Percentiles rank a stretch among this genome's conserved stretches.
These are phyloP conservation scores for Noctua fimbriata DNA, from an alignment of 2,888 invertebrate genomes.

Conservation along the genomic window DNA sequence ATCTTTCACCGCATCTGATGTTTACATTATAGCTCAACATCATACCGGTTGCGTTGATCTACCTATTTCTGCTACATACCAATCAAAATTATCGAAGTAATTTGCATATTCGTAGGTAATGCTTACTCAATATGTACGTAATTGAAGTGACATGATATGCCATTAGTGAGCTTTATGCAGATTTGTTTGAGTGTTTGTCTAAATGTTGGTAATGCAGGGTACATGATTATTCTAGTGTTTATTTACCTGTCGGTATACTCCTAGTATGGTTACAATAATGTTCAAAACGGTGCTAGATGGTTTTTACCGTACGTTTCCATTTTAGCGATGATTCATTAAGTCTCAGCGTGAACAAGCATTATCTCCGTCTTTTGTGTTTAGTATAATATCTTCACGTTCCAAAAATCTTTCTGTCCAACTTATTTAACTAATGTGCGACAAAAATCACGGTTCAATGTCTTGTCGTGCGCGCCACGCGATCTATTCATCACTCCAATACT, in stretches of 20 bases:
- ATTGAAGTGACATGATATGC: constrained; percentile 59
- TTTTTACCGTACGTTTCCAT: constrained; percentile 35
- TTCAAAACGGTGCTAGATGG: constrained; percentile 4
- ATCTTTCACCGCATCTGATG: constrained; percentile 68
- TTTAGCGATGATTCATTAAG: constrained; percentile 52
- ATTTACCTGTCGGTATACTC: neutral
- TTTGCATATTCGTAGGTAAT: constrained; percentile 59
- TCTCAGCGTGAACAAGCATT: constrained; percentile 60
- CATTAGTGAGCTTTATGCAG: constrained; percentile 64
- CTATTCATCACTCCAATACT: constrained; percentile 81
- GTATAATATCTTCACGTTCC: constrained; percentile 67
- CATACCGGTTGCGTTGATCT: constrained; percentile 58
- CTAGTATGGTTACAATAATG: neutral
- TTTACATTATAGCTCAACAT: constrained; percentile 68
- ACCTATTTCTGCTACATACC: constrained; percentile 58
- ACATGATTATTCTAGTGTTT: constrained; percentile 15
- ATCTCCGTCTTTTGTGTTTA: constrained; percentile 61
- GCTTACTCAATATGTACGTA: constrained; percentile 58
- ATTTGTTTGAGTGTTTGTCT: constrained; percentile 55
- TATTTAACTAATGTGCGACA: constrained; percentile 83
- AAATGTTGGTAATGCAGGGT: constrained; percentile 3
- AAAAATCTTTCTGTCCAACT: constrained; percentile 72
- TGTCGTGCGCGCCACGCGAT: constrained; percentile 85
- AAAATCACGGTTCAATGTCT: constrained; percentile 83
- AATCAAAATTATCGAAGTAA: constrained; percentile 61